Evolutionary conservation across 2,797 vertebrate genomes (phyloP).

Genomic region (Rhynchotus rufescens): DNA sequence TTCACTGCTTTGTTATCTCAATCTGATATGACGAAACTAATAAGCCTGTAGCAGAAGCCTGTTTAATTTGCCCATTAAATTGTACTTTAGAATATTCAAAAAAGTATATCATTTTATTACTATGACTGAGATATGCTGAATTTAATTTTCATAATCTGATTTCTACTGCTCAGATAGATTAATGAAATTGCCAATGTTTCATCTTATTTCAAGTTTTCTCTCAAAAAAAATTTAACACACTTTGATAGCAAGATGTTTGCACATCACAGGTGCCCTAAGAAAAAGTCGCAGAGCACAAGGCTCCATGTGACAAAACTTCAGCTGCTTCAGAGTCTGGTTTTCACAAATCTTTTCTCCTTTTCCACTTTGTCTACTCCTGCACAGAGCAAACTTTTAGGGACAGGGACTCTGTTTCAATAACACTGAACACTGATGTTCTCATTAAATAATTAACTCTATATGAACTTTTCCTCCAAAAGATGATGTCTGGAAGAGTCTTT

Average conservation of each 20-base stretch:
- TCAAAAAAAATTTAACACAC: neutral
- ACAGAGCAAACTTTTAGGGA: neutral
- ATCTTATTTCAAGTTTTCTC: neutral
- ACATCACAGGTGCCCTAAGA: neutral
- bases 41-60: neutral
- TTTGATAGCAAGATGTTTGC: neutral
- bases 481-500: neutral
- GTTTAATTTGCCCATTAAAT: neutral
- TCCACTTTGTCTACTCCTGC: neutral
- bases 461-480: neutral
- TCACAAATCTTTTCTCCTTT: neutral
- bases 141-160: neutral
- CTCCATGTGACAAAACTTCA: neutral
- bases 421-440: neutral
- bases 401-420: neutral
- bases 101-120: neutral
- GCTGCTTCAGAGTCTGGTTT: neutral
- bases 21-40: neutral
- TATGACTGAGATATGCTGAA: neutral
- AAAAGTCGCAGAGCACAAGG: neutral
- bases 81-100: neutral
- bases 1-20: neutral
- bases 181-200: neutral
- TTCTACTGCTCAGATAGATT: neutral
- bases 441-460: neutral